Evolutionary conservation across 2,888 invertebrate genomes (phyloP).

Genomic region (Cinara cedri): DNA sequence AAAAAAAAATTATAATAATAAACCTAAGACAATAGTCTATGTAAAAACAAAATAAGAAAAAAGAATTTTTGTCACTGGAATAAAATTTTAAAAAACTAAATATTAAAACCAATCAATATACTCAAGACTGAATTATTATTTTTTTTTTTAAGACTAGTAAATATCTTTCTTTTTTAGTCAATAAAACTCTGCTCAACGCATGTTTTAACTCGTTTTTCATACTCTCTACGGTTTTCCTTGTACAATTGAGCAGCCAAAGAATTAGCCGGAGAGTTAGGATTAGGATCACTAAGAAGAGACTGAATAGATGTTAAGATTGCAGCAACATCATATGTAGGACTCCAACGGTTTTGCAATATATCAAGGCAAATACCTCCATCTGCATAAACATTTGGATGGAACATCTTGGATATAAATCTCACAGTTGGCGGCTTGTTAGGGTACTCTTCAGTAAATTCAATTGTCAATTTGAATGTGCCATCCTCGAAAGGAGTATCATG

Average conservation of each 20-base stretch:
- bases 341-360: conserved; percentile 99
- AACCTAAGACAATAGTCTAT: background rate
- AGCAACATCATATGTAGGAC: conserved; percentile 99
- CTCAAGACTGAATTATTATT: background rate
- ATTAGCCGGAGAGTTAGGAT: conserved; percentile 99
- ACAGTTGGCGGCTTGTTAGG: conserved; percentile 99
- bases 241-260: conserved; percentile 99
- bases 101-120: background rate
- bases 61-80: too few relatives aligned
- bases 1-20: background rate
- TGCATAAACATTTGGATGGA: conserved; percentile 99
- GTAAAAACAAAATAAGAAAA: conserved; percentile 5
- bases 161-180: conserved; percentile 71
- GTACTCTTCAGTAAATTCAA: conserved; percentile 99
- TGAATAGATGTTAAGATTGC: conserved; percentile 99
- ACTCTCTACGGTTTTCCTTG: conserved; percentile 98
- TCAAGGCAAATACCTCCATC: conserved; percentile 99
- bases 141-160: background rate
- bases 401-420: conserved; percentile 99
- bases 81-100: too few relatives aligned
- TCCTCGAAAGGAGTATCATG: conserved; percentile 99
- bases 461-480: conserved; percentile 98
- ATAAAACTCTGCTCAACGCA: conserved; percentile 99
- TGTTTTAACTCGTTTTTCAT: conserved; percentile 98
- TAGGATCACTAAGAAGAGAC: conserved; percentile 98